phyloP scores from a whole-genome alignment of 2,888 invertebrate species.

The Himalopsyche kuldschensis region DNA sequence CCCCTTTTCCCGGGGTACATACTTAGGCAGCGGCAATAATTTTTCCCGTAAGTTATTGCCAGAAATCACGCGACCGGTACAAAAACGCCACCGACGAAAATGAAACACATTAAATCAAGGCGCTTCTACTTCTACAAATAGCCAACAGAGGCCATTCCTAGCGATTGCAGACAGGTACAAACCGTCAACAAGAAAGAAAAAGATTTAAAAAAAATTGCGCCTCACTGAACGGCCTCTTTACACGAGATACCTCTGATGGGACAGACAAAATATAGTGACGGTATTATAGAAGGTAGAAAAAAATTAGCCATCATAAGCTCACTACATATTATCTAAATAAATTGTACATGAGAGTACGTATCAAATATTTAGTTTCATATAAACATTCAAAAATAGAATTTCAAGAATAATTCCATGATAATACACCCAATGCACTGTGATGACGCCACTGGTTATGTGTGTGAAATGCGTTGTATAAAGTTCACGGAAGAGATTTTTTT shows the following conservation, averaged over 20 bases:
- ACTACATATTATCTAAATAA: slow-evolving; percentile 8
- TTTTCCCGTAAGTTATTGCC: neutral
- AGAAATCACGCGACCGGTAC: slow-evolving; percentile 7
- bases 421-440: too few species aligned
- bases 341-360: too few species aligned
- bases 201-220: neutral
- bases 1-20: neutral
- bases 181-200: neutral
- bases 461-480: too few species aligned
- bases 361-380: too few species aligned
- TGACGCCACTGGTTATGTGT: too few species aligned
- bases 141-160: slow-evolving; percentile 1
- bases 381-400: too few species aligned
- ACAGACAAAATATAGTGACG: neutral
- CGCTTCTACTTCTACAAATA: neutral
- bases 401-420: too few species aligned
- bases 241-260: neutral
- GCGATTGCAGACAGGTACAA: neutral
- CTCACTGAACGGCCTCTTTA: neutral
- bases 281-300: too few species aligned
- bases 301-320: neutral
- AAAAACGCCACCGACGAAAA: slow-evolving; percentile 3
- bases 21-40: neutral
- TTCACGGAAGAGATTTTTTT: too few species aligned
- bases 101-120: slow-evolving; percentile 6